phyloP scores from a whole-genome alignment of 2,888 invertebrate genomes.

The Petrolisthes cinctipes region DNA sequence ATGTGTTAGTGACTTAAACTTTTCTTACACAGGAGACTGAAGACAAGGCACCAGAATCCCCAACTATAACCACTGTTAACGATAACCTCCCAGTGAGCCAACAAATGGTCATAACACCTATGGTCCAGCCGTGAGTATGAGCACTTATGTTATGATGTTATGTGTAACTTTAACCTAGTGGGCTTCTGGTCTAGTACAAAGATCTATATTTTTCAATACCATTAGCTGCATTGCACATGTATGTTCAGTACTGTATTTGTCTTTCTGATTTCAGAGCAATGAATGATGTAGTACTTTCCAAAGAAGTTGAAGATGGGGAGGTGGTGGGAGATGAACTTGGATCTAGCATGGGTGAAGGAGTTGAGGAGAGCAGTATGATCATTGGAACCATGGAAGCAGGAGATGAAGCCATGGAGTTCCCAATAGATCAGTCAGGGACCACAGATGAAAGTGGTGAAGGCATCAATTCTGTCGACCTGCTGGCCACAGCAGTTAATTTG shows the following conservation, averaged over 20 bases:
- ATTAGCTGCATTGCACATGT: not conserved
- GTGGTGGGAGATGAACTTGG: constrained; percentile 35
- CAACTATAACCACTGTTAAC: constrained; percentile 9
- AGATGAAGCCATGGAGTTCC: constrained; percentile 37
- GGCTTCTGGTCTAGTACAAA: not conserved
- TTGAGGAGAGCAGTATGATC: constrained; percentile 43
- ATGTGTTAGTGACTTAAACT: not conserved
- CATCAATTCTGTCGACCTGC: constrained; percentile 53
- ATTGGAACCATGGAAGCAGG: constrained; percentile 34
- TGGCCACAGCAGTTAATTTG: constrained; percentile 57
- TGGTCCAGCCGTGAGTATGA: constrained; percentile 42
- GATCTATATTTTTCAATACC: not conserved
- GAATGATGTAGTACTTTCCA: constrained; percentile 47
- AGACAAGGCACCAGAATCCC: not conserved
- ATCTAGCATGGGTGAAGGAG: constrained; percentile 24
- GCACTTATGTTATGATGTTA: not conserved
- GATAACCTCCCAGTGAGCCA: constrained; percentile 29
- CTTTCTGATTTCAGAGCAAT: constrained; percentile 35
- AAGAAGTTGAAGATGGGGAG: constrained; percentile 45
- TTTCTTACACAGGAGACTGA: not conserved
- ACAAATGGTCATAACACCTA: constrained; percentile 43
- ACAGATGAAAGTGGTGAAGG: constrained; percentile 36
- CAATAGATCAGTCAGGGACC: constrained; percentile 30
- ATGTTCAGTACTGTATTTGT: not conserved
- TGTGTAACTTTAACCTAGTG: not conserved